phyloP scores from a whole-genome alignment of 2,797 vertebrate genomes.

The Crocidura indochinensis region DNA sequence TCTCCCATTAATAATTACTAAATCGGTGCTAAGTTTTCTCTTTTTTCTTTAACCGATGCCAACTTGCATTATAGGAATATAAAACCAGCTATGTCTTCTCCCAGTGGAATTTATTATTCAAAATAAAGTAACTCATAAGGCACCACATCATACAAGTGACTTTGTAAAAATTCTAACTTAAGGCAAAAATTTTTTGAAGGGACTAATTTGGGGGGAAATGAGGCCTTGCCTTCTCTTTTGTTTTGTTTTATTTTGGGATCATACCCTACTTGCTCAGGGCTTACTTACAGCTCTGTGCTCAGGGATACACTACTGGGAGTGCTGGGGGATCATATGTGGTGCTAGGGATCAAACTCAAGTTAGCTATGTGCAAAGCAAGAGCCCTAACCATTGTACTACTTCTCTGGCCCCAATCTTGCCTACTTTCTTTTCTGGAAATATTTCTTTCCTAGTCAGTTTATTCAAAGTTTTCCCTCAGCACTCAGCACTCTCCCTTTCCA shows the following conservation, averaged over 20 bases:
- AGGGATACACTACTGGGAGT: no score
- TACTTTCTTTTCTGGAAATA: no score
- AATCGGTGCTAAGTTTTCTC: constrained; percentile 2
- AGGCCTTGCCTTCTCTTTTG: neutral
- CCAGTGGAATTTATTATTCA: neutral
- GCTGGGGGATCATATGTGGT: no score
- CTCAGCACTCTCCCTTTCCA: neutral
- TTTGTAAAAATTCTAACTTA: constrained; percentile 52
- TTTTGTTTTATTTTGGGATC: neutral
- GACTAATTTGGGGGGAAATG: no score
- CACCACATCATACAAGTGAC: neutral
- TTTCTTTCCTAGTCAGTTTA: neutral
- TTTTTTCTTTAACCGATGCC: constrained; percentile 9
- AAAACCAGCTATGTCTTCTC: neutral
- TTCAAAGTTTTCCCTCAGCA: neutral
- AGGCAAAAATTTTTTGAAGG: neutral
- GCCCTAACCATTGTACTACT: no score
- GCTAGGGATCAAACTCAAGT: no score
- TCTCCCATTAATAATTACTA: constrained; percentile 20
- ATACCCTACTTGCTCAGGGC: neutral
- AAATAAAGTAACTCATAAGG: constrained; percentile 33
- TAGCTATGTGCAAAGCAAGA: no score
- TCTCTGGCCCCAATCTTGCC: neutral
- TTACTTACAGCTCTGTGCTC: neutral
- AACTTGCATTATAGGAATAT: constrained; percentile 34